Percentiles rank a stretch among this genome's conserved stretches.
phyloP scores from a whole-genome alignment of 2,888 invertebrate genomes.

The Ophion ventricosus region DNA sequence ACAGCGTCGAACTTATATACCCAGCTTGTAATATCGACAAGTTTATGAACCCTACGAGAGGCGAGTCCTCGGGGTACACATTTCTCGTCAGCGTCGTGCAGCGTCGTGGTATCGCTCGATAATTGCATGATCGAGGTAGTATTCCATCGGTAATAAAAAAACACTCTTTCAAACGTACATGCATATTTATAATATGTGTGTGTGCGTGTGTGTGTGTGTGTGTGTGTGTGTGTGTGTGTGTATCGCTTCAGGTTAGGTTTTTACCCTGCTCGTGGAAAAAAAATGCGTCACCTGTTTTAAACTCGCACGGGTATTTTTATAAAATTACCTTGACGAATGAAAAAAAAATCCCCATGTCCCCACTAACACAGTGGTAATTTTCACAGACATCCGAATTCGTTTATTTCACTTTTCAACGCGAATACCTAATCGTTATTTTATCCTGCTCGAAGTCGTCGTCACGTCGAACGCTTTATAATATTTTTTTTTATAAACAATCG shows the following conservation, averaged over 20 bases:
- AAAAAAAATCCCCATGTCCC: neutral
- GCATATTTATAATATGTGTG: neutral
- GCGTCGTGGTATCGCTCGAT: conserved; percentile 41
- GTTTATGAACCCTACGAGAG: conserved; percentile 68
- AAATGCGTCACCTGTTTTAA: neutral
- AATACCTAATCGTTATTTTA: neutral
- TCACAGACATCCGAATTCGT: neutral
- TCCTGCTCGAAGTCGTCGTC: neutral
- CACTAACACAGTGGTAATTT: neutral
- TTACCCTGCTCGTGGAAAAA: neutral
- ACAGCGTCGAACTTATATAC: conserved; percentile 58
- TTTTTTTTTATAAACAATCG: neutral
- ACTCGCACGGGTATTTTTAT: neutral
- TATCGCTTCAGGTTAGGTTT: neutral
- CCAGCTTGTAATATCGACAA: conserved; percentile 70
- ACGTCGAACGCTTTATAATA: neutral
- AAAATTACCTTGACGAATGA: neutral
- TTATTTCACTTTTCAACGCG: neutral
- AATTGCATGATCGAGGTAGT: conserved; percentile 59
- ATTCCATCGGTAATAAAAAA: conserved; percentile 39
- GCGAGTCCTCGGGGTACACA: conserved; percentile 48
- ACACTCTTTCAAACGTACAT: neutral
- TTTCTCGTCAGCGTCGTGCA: conserved; percentile 51
- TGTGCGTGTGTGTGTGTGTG: neutral
- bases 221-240: neutral